Conservation (phyloP, 1,140 invertebrate genomes). For the Lordiphosa clarofinis region DNA sequence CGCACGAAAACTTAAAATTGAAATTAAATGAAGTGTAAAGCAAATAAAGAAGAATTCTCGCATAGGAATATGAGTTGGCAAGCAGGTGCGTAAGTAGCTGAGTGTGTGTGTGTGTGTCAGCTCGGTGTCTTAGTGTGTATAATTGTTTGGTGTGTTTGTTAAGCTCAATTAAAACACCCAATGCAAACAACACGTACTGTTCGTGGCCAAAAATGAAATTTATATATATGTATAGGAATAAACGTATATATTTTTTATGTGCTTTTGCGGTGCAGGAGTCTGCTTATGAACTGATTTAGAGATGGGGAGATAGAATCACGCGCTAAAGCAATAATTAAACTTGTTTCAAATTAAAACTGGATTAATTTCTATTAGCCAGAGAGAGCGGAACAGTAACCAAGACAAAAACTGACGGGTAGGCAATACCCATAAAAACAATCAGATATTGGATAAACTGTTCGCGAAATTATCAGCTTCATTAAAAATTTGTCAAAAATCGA, state of each 20-base stretch:
- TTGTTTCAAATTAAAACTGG: not conserved
- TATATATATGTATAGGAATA: conserved; percentile 5
- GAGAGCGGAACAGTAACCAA: too few species aligned
- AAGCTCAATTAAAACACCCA: conserved; percentile 67
- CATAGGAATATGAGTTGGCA: conserved; percentile 10
- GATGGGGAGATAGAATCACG: not conserved
- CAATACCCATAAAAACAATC: too few species aligned
- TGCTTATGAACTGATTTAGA: not conserved
- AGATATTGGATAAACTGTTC: too few species aligned
- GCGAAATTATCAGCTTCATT: too few species aligned
- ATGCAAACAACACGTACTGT: conserved; percentile 48
- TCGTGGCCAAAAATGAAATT: conserved; percentile 27
- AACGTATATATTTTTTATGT: conserved; percentile 1
- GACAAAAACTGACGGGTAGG: too few species aligned
- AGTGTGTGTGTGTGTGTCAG: conserved; percentile 2
- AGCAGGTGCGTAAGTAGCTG: not conserved
- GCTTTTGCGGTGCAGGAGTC: not conserved
- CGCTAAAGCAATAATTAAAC: not conserved
- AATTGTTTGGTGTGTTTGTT: conserved; percentile 53
- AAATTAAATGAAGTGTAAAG: conserved; percentile 69
- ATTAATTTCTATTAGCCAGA: too few species aligned
- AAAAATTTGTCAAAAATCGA: too few species aligned
- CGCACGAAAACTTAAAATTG: conserved; percentile 46
- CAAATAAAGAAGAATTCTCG: conserved; percentile 22
- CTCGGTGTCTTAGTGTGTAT: conserved; percentile 10